A percentile compares a stretch with the other conserved stretches of the same genome.
Evolutionary conservation across 2,888 invertebrate species (phyloP).

Genomic region (Agrochola litura): DNA sequence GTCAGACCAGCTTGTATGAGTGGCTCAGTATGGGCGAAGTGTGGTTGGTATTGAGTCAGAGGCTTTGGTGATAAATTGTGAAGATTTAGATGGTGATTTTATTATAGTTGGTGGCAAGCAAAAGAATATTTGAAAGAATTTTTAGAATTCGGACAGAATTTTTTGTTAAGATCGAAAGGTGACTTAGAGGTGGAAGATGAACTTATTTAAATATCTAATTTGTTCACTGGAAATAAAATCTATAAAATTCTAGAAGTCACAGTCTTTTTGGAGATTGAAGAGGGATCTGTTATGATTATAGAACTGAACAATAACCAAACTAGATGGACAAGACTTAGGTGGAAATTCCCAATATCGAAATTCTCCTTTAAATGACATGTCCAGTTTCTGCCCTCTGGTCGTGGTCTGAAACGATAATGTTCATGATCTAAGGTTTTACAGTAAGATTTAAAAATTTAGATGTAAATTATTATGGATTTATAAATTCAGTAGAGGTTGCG

Average conservation of each 20-base stretch:
- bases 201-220: not conserved
- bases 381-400: no score
- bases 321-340: not conserved
- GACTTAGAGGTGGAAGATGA: not conserved
- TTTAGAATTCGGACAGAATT: not conserved
- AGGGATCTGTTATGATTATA: not conserved
- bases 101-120: not conserved
- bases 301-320: not conserved
- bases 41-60: conserved; percentile 34
- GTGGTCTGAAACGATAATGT: no score
- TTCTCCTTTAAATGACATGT: not conserved
- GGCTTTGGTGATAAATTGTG: not conserved
- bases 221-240: not conserved
- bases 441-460: no score
- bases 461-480: no score
- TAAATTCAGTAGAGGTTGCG: no score
- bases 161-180: not conserved
- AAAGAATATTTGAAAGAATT: not conserved
- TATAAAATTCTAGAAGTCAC: no score
- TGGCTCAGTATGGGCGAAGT: conserved; percentile 32
- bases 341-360: not conserved
- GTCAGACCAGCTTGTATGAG: conserved; percentile 60
- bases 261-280: not conserved
- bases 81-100: conserved; percentile 14
- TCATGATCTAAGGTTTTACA: no score